Percentiles rank a stretch among this genome's conserved stretches.
Evolutionary conservation across 2,113 vertebrate species (phyloP).

Genomic region (Cacatua alba): DNA sequence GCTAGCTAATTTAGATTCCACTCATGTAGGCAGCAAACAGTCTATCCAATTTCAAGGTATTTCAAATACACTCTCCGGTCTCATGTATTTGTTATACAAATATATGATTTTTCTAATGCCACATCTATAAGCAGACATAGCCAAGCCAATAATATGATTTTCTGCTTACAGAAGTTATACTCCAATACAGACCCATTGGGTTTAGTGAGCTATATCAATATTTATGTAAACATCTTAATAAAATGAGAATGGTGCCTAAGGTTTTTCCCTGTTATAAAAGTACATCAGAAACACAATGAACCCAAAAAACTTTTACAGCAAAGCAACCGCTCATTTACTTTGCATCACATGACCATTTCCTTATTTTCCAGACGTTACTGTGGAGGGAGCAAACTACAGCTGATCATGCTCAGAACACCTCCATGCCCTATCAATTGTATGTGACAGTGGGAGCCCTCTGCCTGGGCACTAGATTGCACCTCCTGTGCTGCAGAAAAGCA

Average conservation of each 20-base stretch:
- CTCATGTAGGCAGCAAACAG: neutral
- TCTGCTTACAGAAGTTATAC: neutral
- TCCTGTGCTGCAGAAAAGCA: neutral
- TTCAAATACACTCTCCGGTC: neutral
- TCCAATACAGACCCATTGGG: neutral
- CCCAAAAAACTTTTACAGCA: rapidly evolving
- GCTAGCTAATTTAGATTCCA: neutral
- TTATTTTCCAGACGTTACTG: neutral
- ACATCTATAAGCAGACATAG: neutral
- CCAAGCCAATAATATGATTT: neutral
- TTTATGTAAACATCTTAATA: neutral
- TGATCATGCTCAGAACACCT: neutral
- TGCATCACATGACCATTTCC: rapidly evolving
- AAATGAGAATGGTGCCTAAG: neutral
- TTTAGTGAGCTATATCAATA: neutral
- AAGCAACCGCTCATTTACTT: neutral
- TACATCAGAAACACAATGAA: neutral
- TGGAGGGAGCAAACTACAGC: neutral
- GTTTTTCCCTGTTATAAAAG: neutral
- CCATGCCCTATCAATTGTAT: rapidly evolving
- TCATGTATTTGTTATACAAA: neutral
- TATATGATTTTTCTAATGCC: neutral
- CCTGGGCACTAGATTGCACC: neutral
- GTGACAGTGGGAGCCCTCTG: neutral
- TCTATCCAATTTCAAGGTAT: neutral